Base-by-base conservation (phyloP, 2,113 vertebrate genomes). In the Myxocyprinus asiaticus region DNA sequence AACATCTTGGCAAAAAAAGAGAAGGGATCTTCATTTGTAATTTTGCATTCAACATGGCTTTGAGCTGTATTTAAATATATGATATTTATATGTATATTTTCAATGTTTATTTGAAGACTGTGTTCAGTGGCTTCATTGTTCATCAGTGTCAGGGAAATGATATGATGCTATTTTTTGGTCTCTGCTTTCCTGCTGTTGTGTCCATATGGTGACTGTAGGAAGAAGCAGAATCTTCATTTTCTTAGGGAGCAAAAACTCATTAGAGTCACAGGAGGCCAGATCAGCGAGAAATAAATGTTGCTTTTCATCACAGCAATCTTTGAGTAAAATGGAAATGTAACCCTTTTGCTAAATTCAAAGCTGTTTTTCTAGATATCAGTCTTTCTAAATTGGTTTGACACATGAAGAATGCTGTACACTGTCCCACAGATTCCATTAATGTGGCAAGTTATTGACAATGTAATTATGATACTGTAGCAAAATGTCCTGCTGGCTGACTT, bases 191-290 rank as follows among this genome's bases (percentile, higher is more conserved):
- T 70, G 44, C 51, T 67, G 51, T 74, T 74, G 11, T 74, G 15
- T 67, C 55, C 72, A 53, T 62, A 69, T 66, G 55, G 78, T 75
- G n/a, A 43, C 5, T 33, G 51, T 10, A 33, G 2, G 43, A 63
- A 74, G 12, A 9, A 15, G 5, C 7, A 4, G 59, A 68, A 56
- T 44, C 2, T n/a, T 12, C 6, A 44, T 69, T 69, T 69, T 69
- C 22, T 55, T 22, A 47, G 56, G 44, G 65, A 69, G 78, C 61
- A 78, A 64, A 89, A 85, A 83, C 76, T 85, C 87, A 86, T 86
- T 84, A 82, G 86, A 86, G 80, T 84, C 71, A 72, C 79, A 85
- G 86, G 83, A 85, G 51, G 63, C 79, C 74, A 76, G 81, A 85
- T 70, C 62, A 74, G 77, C 67, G 66, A 70, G 79, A 73, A 85